phyloP scores from a whole-genome alignment of 2,797 vertebrate genomes.

The Enteromius treurensis region DNA sequence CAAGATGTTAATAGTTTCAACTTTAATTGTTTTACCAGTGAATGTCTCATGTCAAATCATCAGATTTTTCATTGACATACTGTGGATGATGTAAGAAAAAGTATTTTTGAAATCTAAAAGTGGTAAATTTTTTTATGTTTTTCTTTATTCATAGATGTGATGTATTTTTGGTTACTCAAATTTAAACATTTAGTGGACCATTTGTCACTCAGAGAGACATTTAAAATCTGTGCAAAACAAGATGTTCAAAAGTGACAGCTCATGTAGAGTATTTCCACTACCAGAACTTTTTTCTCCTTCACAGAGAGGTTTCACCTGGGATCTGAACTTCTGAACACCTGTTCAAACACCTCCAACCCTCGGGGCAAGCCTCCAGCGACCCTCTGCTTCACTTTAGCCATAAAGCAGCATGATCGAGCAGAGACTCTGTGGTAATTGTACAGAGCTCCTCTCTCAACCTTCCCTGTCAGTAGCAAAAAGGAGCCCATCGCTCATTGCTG shows the following conservation, averaged over 20 bases:
- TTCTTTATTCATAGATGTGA: neutral
- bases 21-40: neutral
- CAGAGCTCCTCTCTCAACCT: slow-evolving; percentile 77
- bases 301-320: slow-evolving; percentile 38
- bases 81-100: neutral
- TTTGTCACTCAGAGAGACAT: slow-evolving; percentile 13
- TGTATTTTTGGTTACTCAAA: neutral
- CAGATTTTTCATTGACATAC: neutral
- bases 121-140: neutral
- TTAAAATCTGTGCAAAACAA: slow-evolving; percentile 3
- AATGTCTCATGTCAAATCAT: neutral
- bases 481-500: slow-evolving; percentile 80
- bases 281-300: slow-evolving; percentile 36
- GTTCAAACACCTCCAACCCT: slow-evolving; percentile 46
- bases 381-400: slow-evolving; percentile 27
- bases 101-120: neutral
- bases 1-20: neutral
- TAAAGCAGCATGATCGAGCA: slow-evolving; percentile 56
- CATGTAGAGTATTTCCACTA: slow-evolving; percentile 52
- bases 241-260: slow-evolving; percentile 52
- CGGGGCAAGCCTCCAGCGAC: slow-evolving; percentile 50
- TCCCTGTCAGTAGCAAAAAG: slow-evolving; percentile 78
- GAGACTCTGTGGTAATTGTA: slow-evolving; percentile 74
- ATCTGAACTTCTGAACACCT: slow-evolving; percentile 50
- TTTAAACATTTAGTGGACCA: neutral